These are phyloP conservation scores for Hirundichthys speculiger DNA, from an alignment of 2,113 vertebrate genomes.

Conservation along the genomic window DNA sequence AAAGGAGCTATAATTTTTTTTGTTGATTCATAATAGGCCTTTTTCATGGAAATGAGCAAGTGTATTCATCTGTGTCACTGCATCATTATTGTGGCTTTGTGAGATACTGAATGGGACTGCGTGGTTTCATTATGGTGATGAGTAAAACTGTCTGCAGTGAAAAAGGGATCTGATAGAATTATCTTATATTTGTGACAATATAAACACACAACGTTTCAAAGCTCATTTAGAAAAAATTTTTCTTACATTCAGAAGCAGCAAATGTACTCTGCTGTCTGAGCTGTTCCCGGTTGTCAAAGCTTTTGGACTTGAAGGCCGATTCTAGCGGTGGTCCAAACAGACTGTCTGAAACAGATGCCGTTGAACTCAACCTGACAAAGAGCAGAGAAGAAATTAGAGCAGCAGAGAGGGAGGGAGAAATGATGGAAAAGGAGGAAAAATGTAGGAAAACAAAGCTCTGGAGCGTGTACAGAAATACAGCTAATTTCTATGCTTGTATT, in stretches of 20 bases:
- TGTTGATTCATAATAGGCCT: too few relatives aligned
- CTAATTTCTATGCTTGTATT: too few relatives aligned
- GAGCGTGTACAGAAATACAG: too few relatives aligned
- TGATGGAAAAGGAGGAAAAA: background rate
- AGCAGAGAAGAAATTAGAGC: background rate
- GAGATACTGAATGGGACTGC: too few relatives aligned
- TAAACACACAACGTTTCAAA: background rate
- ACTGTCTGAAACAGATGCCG: slow-evolving; percentile 73
- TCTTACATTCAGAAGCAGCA: slow-evolving; percentile 75
- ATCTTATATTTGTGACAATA: too few relatives aligned
- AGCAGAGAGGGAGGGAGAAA: rapidly evolving
- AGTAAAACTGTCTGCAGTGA: too few relatives aligned
- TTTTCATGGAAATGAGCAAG: too few relatives aligned
- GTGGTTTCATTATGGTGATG: too few relatives aligned
- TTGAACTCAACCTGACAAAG: slow-evolving; percentile 71
- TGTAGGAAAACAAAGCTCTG: background rate
- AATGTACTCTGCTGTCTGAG: slow-evolving; percentile 50
- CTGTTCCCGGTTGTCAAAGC: slow-evolving; percentile 82
- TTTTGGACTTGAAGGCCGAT: slow-evolving; percentile 85
- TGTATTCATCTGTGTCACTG: too few relatives aligned
- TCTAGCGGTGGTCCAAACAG: slow-evolving; percentile 92
- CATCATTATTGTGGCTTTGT: too few relatives aligned
- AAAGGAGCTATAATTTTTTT: too few relatives aligned
- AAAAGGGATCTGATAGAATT: too few relatives aligned
- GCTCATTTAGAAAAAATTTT: background rate